Evolutionary conservation across 2,113 vertebrate species (phyloP).

Genomic region (Leptobrachium ailaonicum): DNA sequence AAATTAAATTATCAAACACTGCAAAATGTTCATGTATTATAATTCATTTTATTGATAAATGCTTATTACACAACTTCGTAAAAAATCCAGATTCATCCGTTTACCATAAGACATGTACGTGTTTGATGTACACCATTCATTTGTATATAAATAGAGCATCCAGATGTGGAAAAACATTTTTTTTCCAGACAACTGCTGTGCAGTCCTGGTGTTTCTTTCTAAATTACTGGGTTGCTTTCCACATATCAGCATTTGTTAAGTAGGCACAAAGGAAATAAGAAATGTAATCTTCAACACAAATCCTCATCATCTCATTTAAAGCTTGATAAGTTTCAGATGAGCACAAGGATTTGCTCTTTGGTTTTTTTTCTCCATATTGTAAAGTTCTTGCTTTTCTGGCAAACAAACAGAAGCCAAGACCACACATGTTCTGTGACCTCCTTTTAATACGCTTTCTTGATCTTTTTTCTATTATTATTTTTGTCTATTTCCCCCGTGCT

Average conservation of each 20-base stretch:
- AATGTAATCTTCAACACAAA: slow-evolving; percentile 21
- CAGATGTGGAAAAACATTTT: slow-evolving; percentile 9
- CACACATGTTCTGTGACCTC: slow-evolving; percentile 30
- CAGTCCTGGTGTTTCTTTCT: background rate
- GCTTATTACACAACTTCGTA: too few relatives aligned
- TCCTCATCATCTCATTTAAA: slow-evolving; percentile 14
- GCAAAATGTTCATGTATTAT: too few relatives aligned
- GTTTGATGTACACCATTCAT: background rate
- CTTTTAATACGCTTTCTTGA: slow-evolving; percentile 27
- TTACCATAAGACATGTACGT: background rate
- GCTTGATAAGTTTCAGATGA: slow-evolving; percentile 28
- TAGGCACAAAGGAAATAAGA: slow-evolving; percentile 18
- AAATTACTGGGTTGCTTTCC: background rate
- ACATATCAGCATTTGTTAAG: too few relatives aligned
- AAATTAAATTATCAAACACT: too few relatives aligned
- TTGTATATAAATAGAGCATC: slow-evolving; percentile 19
- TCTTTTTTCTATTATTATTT: background rate
- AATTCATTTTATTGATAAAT: too few relatives aligned
- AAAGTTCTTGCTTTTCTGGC: slow-evolving; percentile 21
- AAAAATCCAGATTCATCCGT: too few relatives aligned
- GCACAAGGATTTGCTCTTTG: slow-evolving; percentile 22
- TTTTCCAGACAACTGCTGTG: slow-evolving; percentile 1
- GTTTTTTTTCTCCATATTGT: slow-evolving; percentile 22
- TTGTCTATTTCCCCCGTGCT: slow-evolving; percentile 29
- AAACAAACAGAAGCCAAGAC: slow-evolving; percentile 35